phyloP scores from a whole-genome alignment of 1,140 invertebrate genomes.

The Steinernema feltiae region DNA sequence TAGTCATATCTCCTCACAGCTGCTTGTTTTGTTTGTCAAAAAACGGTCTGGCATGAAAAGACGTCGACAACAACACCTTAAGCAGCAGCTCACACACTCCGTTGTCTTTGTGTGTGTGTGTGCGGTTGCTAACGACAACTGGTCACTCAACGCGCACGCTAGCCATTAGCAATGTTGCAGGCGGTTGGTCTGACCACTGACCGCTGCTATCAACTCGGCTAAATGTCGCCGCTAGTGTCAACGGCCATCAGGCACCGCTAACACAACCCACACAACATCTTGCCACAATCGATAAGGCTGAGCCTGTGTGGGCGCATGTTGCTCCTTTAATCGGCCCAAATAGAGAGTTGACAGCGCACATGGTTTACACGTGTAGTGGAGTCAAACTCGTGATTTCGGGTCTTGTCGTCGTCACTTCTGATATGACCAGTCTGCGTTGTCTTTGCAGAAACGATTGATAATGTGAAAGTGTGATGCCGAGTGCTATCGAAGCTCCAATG shows the following conservation, averaged over 20 bases:
- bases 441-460: neutral
- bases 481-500: neutral
- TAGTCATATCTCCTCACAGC: neutral
- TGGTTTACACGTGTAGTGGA: neutral
- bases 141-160: neutral
- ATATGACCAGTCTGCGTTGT: neutral
- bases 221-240: no score
- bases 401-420: neutral
- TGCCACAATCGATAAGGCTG: no score
- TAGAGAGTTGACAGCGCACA: no score
- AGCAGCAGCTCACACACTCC: no score
- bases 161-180: neutral
- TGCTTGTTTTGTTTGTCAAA: no score
- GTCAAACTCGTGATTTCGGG: neutral
- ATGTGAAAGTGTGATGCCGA: slow-evolving; percentile 5
- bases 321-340: no score
- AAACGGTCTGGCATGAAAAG: neutral
- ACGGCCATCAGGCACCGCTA: no score
- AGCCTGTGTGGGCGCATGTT: no score
- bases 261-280: no score
- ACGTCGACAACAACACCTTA: no score
- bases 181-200: no score
- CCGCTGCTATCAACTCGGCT: no score
- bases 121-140: neutral
- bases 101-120: neutral